A percentile compares a stretch with the other conserved stretches of the same genome.
These are phyloP conservation scores for Nebria salina DNA, from an alignment of 2,888 invertebrate species.

Conservation along the genomic window DNA sequence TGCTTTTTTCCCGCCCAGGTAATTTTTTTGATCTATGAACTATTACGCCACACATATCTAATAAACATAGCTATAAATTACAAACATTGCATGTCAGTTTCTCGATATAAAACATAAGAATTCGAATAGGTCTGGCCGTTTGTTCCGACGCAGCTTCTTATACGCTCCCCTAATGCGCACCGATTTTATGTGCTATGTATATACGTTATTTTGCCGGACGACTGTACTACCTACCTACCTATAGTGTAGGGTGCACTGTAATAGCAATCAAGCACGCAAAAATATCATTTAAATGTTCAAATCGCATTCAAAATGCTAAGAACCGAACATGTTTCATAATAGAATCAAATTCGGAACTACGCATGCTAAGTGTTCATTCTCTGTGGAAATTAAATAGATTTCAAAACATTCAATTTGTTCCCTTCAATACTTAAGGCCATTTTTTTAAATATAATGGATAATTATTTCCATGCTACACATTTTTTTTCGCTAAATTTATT, in stretches of 20 bases:
- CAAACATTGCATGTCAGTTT: conserved; percentile 38
- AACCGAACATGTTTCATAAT: conserved; percentile 33
- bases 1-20: conserved; percentile 35
- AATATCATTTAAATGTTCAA: conserved; percentile 56
- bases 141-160: conserved; percentile 12
- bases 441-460: too few species aligned
- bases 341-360: conserved; percentile 16
- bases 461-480: too few species aligned
- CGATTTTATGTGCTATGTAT: neutral
- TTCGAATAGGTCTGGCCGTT: conserved; percentile 30
- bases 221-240: conserved; percentile 17
- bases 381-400: neutral
- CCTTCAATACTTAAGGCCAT: too few species aligned
- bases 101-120: conserved; percentile 45
- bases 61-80: conserved; percentile 46
- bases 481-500: too few species aligned
- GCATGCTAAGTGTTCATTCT: neutral
- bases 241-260: conserved; percentile 50
- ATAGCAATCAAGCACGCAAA: conserved; percentile 56
- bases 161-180: neutral
- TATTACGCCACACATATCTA: conserved; percentile 41
- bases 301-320: conserved; percentile 53
- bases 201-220: conserved; percentile 11
- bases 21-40: conserved; percentile 33
- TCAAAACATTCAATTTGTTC: neutral